A percentile compares a stretch with the other conserved stretches of the same genome.
phyloP scores from a whole-genome alignment of 2,888 invertebrate species.

The Rhingia rostrata region DNA sequence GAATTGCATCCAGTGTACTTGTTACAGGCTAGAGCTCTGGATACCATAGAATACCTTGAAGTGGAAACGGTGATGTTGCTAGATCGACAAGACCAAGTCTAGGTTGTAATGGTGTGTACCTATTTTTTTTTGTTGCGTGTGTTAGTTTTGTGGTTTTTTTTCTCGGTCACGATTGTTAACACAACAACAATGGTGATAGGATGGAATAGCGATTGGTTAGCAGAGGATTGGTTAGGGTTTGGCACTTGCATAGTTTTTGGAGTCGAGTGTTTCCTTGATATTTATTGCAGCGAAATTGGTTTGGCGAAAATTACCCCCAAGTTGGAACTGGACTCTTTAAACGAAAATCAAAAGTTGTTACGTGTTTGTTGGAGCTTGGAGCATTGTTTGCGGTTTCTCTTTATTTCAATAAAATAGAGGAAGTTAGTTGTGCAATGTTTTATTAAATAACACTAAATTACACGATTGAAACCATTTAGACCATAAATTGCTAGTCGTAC shows the following conservation, averaged over 20 bases:
- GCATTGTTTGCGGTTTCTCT: no score
- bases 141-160: slow-evolving; percentile 27
- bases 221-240: slow-evolving; percentile 67
- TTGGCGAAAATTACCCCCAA: not conserved
- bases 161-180: slow-evolving; percentile 67
- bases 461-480: no score
- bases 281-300: slow-evolving; percentile 40
- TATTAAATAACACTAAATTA: no score
- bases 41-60: slow-evolving; percentile 51
- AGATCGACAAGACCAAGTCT: slow-evolving; percentile 31
- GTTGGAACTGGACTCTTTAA: not conserved
- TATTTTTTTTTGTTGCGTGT: slow-evolving; percentile 14
- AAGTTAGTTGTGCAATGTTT: no score
- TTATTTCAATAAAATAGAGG: no score
- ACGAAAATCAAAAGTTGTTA: no score
- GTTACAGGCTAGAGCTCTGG: slow-evolving; percentile 27
- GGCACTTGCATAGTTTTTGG: slow-evolving; percentile 16
- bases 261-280: slow-evolving; percentile 63
- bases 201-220: slow-evolving; percentile 48
- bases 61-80: slow-evolving; percentile 34
- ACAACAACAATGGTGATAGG: slow-evolving; percentile 26
- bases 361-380: no score
- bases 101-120: slow-evolving; percentile 8
- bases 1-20: slow-evolving; percentile 53
- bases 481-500: no score